These are phyloP conservation scores for Trichacis sp. DNA, from an alignment of 2,888 invertebrate genomes.

Conservation along the genomic window DNA sequence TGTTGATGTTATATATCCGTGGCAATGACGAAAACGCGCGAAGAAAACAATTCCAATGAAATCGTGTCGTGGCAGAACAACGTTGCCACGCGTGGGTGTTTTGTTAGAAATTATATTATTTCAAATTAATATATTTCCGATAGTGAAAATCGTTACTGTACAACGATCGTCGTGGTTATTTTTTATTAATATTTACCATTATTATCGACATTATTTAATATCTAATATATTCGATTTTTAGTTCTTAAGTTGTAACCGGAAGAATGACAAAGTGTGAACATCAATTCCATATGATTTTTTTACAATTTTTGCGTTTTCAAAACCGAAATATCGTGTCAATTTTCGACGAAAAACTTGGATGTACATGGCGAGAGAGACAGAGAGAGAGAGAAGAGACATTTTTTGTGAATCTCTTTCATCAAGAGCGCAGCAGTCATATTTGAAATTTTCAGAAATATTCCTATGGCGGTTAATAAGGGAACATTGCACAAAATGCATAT, in stretches of 20 bases:
- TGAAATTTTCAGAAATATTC: conserved; percentile 32
- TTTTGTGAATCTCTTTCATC: conserved; percentile 13
- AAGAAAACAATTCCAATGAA: conserved; percentile 41
- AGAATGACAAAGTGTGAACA: conserved; percentile 43
- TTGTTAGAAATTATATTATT: conserved; percentile 68
- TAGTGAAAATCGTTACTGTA: conserved; percentile 49
- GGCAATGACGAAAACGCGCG: conserved; percentile 39
- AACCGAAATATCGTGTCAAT: too few relatives aligned
- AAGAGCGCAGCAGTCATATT: conserved; percentile 23
- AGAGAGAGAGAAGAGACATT: too few relatives aligned
- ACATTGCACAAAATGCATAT: conserved; percentile 66
- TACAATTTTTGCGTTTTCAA: too few relatives aligned
- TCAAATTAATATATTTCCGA: conserved; percentile 67
- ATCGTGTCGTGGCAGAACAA: conserved; percentile 41
- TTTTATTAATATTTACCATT: conserved; percentile 43
- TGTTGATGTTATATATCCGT: conserved; percentile 42
- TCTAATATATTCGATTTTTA: conserved; percentile 66
- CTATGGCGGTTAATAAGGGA: conserved; percentile 54
- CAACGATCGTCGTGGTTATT: conserved; percentile 62
- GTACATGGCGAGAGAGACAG: background rate
- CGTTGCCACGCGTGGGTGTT: conserved; percentile 58
- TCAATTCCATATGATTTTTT: conserved; percentile 3
- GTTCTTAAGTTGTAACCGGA: conserved; percentile 59
- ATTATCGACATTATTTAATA: conserved; percentile 61
- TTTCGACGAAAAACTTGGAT: too few relatives aligned